Evolutionary conservation across 2,888 invertebrate genomes (phyloP), one percentile per base, ranked within the genome.

Genomic region (Netelia inedita): DNA sequence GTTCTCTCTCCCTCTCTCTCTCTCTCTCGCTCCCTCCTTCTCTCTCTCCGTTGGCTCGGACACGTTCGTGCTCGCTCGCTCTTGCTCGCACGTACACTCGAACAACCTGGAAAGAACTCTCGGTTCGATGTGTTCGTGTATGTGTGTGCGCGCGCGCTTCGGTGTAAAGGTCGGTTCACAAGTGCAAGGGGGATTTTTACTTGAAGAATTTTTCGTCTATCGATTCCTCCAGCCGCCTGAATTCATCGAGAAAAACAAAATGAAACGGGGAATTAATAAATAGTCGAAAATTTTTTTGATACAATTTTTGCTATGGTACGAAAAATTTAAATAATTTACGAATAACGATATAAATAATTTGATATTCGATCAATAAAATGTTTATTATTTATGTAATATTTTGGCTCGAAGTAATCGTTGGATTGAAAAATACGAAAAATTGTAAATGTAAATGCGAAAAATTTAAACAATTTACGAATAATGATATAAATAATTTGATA

Each of bases 81-180:
- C 71, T 61, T 63, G 72, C 68, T 53, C 61, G 53, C 46, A 69
- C 46, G 71, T 65, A 66, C 21, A 46, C 23, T 16, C 16, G 19
- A 28, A 83, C 46, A 35, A 61, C 46, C 16, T n/a, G 10, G 23
- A 53, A 46, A 55, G 46, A 71, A 63, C 46, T 46, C 16, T 43
- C 11, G n/a, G 66, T 28, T 28, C 6, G n/a, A 50, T 46, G 14
- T 46, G 21, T 78, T 41, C 21, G 59, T n/a, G 43, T 65, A 72
- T 75, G 63, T 61, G 73, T 69, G 81, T 57, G 78, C 66, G 69
- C 73, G 80, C 81, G 73, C 76, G 78, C 28, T 61, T 65, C 81
- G 61, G 23, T 75, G 71, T 85, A 85, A 85, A 85, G 82, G 65
- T 79, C 68, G 81, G 79, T 85, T 74, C 82, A 85, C 81, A 85